Evolutionary conservation across 2,797 vertebrate genomes (phyloP).

Genomic region (Ammospiza maritima): DNA sequence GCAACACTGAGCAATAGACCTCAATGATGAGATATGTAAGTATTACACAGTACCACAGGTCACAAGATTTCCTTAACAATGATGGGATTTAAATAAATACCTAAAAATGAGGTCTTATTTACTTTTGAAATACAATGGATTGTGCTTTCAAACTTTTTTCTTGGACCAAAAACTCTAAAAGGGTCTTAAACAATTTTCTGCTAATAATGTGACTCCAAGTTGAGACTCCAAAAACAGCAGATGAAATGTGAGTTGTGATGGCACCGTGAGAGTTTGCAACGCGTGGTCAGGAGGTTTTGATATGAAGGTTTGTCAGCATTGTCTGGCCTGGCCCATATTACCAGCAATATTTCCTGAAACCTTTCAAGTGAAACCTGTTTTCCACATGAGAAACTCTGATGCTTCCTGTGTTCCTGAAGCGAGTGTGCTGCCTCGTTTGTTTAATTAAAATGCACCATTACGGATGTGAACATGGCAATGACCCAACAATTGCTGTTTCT

Average conservation of each 20-base stretch:
- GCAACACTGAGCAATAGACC: not conserved
- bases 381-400: not conserved
- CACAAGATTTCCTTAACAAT: not conserved
- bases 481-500: not conserved
- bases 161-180: not conserved
- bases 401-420: constrained; percentile 18
- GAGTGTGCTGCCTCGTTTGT: not conserved
- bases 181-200: not conserved
- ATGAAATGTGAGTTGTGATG: not conserved
- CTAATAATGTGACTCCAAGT: not conserved
- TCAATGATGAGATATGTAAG: not conserved
- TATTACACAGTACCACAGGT: not conserved
- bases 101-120: not conserved
- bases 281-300: not conserved
- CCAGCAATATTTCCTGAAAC: constrained; percentile 2
- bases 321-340: not conserved
- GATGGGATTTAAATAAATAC: not conserved
- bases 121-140: not conserved
- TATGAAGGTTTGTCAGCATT: not conserved
- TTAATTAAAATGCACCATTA: not conserved
- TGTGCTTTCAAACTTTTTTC: not conserved
- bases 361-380: constrained; percentile 32
- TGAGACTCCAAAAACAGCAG: not conserved
- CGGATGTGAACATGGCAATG: not conserved
- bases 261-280: not conserved